These are phyloP conservation scores for Acanthopagrus latus DNA, from an alignment of 2,797 vertebrate species.

Conservation along the genomic window DNA sequence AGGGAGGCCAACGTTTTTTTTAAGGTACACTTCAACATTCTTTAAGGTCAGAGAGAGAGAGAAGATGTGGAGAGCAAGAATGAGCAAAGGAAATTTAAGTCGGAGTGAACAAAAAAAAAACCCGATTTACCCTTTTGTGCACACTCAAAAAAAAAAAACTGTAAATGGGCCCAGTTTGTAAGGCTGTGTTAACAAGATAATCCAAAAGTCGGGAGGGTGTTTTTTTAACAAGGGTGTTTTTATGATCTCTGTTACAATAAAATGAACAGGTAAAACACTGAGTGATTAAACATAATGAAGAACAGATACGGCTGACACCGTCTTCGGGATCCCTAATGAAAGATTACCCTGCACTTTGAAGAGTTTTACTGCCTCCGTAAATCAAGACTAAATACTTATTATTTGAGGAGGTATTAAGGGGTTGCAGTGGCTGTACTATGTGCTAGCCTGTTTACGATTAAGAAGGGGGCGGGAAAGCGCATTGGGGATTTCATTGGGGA, in stretches of 20 bases:
- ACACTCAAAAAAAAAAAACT: conserved; percentile 35
- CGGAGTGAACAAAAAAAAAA: conserved; percentile 7
- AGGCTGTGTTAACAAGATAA: conserved; percentile 86
- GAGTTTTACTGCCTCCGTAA: conserved; percentile 89
- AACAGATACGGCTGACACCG: conserved; percentile 86
- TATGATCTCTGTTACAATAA: conserved; percentile 87
- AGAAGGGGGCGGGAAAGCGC: conserved; percentile 70
- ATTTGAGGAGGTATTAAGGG: conserved; percentile 90
- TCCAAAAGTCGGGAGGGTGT: conserved; percentile 80
- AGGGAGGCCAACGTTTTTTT: conserved; percentile 34
- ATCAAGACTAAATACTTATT: conserved; percentile 90
- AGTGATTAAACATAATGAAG: conserved; percentile 90
- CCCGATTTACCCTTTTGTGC: conserved; percentile 44
- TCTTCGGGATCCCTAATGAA: conserved; percentile 87
- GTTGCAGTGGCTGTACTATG: conserved; percentile 77
- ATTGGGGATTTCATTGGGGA: conserved; percentile 82
- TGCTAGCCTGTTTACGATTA: conserved; percentile 86
- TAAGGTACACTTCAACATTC: conserved; percentile 24
- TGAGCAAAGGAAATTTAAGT: conserved; percentile 37
- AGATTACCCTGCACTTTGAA: conserved; percentile 90
- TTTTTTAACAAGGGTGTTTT: conserved; percentile 86
- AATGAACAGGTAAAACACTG: conserved; percentile 87
- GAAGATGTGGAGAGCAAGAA: conserved; percentile 20
- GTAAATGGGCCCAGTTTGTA: conserved; percentile 74
- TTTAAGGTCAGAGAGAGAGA: conserved; percentile 33